phyloP scores from a whole-genome alignment of 2,113 vertebrate species.

The Anseranas semipalmata region DNA sequence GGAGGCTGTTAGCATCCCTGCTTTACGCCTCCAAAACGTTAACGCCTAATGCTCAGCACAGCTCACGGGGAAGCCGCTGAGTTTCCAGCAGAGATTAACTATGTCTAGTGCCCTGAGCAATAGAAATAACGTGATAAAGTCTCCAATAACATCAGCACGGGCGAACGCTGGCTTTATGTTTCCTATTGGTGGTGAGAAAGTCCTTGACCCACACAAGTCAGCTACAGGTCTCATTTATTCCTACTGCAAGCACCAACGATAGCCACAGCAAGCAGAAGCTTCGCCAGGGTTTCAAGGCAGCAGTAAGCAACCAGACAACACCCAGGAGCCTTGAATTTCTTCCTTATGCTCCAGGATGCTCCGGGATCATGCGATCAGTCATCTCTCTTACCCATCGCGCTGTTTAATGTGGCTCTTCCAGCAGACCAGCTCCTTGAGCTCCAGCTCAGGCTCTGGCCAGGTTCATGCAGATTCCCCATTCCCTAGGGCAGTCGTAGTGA shows the following conservation, averaged over 20 bases:
- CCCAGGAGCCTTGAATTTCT: neutral
- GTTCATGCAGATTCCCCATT: neutral
- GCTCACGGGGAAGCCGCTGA: neutral
- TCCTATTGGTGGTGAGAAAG: neutral
- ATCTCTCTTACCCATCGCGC: rapidly evolving
- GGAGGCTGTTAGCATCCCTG: neutral
- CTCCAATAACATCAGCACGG: neutral
- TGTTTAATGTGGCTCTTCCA: neutral
- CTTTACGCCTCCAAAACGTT: neutral
- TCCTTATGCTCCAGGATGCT: neutral
- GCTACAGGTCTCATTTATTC: neutral
- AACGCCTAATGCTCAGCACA: neutral
- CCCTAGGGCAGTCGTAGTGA: rapidly evolving
- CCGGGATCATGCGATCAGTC: rapidly evolving
- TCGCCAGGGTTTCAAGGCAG: neutral
- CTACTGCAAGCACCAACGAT: rapidly evolving
- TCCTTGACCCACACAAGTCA: neutral
- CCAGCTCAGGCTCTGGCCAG: too few relatives aligned
- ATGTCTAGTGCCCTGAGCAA: neutral
- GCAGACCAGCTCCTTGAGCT: neutral
- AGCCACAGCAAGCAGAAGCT: neutral
- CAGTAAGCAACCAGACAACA: neutral
- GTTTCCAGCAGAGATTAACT: neutral
- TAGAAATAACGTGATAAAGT: neutral
- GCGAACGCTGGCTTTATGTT: neutral